A percentile compares a stretch with the other conserved stretches of the same genome.
Evolutionary conservation across 1,140 invertebrate species (phyloP).

Genomic region (Aphidius ervi): DNA sequence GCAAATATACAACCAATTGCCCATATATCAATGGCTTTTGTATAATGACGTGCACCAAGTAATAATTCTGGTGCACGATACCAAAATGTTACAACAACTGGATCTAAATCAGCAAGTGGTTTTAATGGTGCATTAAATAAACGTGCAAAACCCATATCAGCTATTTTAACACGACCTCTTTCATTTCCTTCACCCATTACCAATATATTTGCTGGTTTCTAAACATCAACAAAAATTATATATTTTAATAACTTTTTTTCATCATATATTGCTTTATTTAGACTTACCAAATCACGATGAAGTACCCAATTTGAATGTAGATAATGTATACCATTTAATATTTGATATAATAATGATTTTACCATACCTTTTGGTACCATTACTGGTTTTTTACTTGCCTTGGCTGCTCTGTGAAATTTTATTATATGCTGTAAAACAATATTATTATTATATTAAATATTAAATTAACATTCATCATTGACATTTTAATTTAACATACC

Average conservation of each 20-base stretch:
- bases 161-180: conserved; percentile 96
- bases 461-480: conserved; percentile 5
- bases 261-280: no score
- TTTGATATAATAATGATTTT: conserved; percentile 97
- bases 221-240: conserved; percentile 22
- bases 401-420: conserved; percentile 97
- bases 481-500: conserved; percentile 52
- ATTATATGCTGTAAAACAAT: conserved; percentile 82
- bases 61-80: conserved; percentile 96
- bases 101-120: conserved; percentile 95
- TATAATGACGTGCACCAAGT: conserved; percentile 95
- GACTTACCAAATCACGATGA: conserved; percentile 89
- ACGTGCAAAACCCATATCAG: conserved; percentile 99
- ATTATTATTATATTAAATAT: conserved; percentile 4
- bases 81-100: conserved; percentile 99
- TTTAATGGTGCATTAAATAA: conserved; percentile 98
- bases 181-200: conserved; percentile 99
- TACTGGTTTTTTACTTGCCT: conserved; percentile 95
- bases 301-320: conserved; percentile 99
- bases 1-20: conserved; percentile 99
- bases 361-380: conserved; percentile 97
- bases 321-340: conserved; percentile 98
- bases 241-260: no score
- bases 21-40: conserved; percentile 99
- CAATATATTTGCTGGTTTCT: conserved; percentile 99